Evolutionary conservation across 2,113 vertebrate genomes (phyloP).

Genomic region (Prionailurus viverrinus): DNA sequence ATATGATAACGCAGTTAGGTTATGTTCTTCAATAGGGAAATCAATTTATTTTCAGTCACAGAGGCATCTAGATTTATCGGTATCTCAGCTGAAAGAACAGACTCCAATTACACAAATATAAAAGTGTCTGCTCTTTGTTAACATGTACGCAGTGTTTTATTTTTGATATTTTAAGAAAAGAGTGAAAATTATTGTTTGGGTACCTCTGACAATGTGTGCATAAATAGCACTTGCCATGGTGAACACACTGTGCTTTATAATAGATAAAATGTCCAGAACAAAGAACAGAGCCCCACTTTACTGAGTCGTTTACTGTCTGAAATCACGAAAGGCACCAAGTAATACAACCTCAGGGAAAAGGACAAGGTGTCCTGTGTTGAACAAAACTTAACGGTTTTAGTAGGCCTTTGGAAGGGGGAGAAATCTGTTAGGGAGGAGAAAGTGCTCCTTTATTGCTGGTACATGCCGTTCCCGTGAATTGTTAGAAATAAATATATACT

Average conservation of each 20-base stretch:
- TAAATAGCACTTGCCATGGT: conserved; percentile 5
- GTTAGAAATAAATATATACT: conserved; percentile 52
- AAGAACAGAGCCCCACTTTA: conserved; percentile 54
- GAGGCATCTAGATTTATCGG: conserved; percentile 18
- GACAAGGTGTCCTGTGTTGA: conserved; percentile 69
- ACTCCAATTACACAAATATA: not conserved
- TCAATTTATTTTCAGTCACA: not conserved
- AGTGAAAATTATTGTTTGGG: conserved; percentile 33
- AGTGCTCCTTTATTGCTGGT: conserved; percentile 65
- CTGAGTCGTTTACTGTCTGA: conserved; percentile 60
- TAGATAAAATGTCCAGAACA: conserved; percentile 56
- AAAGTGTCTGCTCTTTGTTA: conserved; percentile 16
- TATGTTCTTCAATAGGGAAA: conserved; percentile 63
- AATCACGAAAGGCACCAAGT: conserved; percentile 50
- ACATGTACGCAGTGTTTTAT: conserved; percentile 30
- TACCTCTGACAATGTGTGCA: not conserved
- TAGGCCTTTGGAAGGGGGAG: not conserved
- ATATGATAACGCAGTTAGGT: conserved; percentile 1
- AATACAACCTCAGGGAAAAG: conserved; percentile 62
- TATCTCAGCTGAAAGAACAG: conserved; percentile 47
- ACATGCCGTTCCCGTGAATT: conserved; percentile 65
- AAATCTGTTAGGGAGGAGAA: conserved; percentile 45
- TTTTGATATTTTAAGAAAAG: conserved; percentile 55
- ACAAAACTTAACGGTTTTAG: conserved; percentile 64
- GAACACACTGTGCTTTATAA: conserved; percentile 58